Evolutionary conservation across 2,888 invertebrate species (phyloP), one percentile per base, ranked within the genome.

Genomic region (Odontomyia ornata): DNA sequence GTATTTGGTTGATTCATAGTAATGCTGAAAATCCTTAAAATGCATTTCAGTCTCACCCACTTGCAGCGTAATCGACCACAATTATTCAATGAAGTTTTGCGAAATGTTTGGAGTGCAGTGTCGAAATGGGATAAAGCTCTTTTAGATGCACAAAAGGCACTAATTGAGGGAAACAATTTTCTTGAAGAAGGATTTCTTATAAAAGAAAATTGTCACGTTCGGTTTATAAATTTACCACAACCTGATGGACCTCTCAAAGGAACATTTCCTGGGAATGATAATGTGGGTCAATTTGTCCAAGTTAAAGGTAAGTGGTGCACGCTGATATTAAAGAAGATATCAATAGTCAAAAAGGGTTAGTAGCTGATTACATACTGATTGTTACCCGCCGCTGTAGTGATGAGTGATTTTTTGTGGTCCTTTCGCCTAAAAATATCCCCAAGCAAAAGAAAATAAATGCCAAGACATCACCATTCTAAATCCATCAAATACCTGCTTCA

Each of bases 231-330:
- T 27, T 85, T 95, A 78, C 93, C 93, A 0, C 89, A 90, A 0
- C 91, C 91, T 83, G 91, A 92, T 21, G 21, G 73, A 13, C 23
- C 30, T 1, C 30, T 69, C 13, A 76, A 67, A 21, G 92, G 93
- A 83, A 84, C 93, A 23, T 91, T 94, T 82, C 94, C 95, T 0
- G 90, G 89, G 80, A 91, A 91, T 85, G 89, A 90, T 77, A 93
- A 94, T 86, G 86, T 92, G 81, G 92, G 91, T 80, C 89, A 89
- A 81, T 93, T 94, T 87, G 85, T 95, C 76, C 92, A 93, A 85
- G 88, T 95, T 30, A 91, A 92, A 83, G 93, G 93, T 88, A 88
- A 81, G 69, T 21, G 1, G 1, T n/a, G n/a, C n/a, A n/a, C n/a
- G n/a, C n/a, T n/a, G 15, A 27, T 0, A 7, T 47, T n/a, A n/a